phyloP scores from a whole-genome alignment of 2,113 vertebrate species.

The Ameiurus melas region DNA sequence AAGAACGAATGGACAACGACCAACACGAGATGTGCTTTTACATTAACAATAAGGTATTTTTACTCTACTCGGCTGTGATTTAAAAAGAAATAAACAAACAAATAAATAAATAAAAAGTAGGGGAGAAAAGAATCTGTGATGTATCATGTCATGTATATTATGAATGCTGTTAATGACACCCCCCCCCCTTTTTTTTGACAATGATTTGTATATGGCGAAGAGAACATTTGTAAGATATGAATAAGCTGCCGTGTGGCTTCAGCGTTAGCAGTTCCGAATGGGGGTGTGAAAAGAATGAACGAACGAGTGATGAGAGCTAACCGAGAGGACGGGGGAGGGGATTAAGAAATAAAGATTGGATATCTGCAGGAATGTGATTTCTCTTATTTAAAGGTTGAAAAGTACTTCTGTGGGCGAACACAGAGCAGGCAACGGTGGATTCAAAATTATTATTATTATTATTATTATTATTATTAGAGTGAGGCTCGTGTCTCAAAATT shows the following conservation, averaged over 20 bases:
- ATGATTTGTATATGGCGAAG: conserved; percentile 73
- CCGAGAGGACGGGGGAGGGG: conserved; percentile 43
- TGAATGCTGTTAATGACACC: conserved; percentile 65
- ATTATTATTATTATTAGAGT: not conserved
- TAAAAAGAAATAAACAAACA: conserved; percentile 42
- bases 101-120: not conserved
- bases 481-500: not conserved
- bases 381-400: conserved; percentile 51
- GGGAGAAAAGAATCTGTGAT: conserved; percentile 49
- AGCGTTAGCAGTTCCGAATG: conserved; percentile 47
- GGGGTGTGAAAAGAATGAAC: conserved; percentile 49
- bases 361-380: conserved; percentile 40
- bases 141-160: conserved; percentile 68
- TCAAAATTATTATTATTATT: not conserved
- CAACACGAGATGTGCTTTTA: conserved; percentile 47
- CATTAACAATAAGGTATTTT: conserved; percentile 63
- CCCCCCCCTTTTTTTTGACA: conserved; percentile 57
- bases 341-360: conserved; percentile 58
- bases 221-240: conserved; percentile 68
- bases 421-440: not conserved
- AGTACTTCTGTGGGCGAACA: not conserved
- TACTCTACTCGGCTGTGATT: conserved; percentile 59
- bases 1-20: conserved; percentile 54
- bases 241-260: conserved; percentile 73
- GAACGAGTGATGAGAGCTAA: conserved; percentile 29